Evolutionary conservation across 2,888 invertebrate species (phyloP).

Genomic region (Dryobota labecula): DNA sequence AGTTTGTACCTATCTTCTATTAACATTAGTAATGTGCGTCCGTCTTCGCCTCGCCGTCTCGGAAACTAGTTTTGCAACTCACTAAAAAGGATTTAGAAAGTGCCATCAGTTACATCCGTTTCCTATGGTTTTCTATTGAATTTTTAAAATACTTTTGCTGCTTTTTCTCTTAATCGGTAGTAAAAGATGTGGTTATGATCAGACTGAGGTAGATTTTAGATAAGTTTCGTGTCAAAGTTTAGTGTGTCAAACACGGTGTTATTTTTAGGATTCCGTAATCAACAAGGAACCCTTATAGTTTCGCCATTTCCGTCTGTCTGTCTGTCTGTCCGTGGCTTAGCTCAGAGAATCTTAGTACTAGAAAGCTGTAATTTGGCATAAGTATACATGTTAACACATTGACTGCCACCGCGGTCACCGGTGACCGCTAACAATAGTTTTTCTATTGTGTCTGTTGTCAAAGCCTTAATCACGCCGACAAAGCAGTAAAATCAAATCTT

Average conservation of each 20-base stretch:
- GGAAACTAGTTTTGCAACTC: slow-evolving; percentile 77
- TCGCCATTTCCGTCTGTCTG: too few species aligned
- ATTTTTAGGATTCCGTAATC: too few species aligned
- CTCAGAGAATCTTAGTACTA: too few species aligned
- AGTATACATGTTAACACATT: too few species aligned
- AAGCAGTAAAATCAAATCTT: too few species aligned
- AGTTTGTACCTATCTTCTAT: slow-evolving; percentile 64
- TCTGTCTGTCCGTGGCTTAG: too few species aligned
- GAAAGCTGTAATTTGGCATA: too few species aligned
- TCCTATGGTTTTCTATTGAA: slow-evolving; percentile 58
- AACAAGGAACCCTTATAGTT: too few species aligned
- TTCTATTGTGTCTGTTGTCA: too few species aligned
- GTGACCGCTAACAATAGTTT: too few species aligned
- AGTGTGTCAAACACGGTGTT: slow-evolving; percentile 6
- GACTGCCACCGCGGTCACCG: too few species aligned
- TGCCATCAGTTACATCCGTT: slow-evolving; percentile 61
- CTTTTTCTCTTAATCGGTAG: slow-evolving; percentile 21
- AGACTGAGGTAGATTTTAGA: neutral
- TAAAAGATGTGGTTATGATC: neutral
- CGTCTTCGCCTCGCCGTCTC: slow-evolving; percentile 60
- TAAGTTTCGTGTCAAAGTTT: slow-evolving; percentile 12
- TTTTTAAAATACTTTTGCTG: slow-evolving; percentile 40
- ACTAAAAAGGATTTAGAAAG: slow-evolving; percentile 86
- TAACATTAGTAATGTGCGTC: slow-evolving; percentile 64
- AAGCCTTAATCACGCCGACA: too few species aligned